Evolutionary conservation across 2,888 invertebrate species (phyloP), one percentile per base, ranked within the genome.

Genomic region (Julus scanicus): DNA sequence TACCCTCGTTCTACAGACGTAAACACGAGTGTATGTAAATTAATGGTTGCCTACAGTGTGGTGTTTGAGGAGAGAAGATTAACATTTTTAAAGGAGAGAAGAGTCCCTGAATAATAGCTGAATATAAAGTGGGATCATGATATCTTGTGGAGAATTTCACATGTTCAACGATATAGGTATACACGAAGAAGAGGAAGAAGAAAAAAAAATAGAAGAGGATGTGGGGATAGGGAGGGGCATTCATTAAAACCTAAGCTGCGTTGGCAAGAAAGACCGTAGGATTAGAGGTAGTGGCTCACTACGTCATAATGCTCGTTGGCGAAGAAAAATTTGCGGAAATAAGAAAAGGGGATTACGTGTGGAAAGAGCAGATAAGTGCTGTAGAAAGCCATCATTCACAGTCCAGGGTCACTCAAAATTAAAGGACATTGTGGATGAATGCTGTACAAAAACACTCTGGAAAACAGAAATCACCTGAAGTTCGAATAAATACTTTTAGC

Each of bases 121-220:
- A 71, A 71, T 71, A 29, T 71, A 71, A 71, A 71, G 71, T 71
- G 71, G 29, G n/a, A 71, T 71, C 71, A 29, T 71, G 71, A 71
- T 71, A 71, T 71, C 5, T 4, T 20, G 29, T n/a, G n/a, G 9
- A 1, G 71, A 71, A 71, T 29, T 71, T 71, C 71, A 29, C 71
- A 29, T n/a, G 8, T 29, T n/a, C 63, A 63, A 17, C 6, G 17
- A 17, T 63, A 53, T n/a, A 63, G 63, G 63, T 63, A 6, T 63
- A 63, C 63, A 63, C 2, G 53, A 53, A 53, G 6, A 53, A n/a
- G n/a, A n/a, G n/a, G n/a, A n/a, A n/a, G n/a, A n/a, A n/a, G n/a
- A n/a, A 2, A 63, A 63, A 63, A n/a, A 63, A 63, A 4, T 53
- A 15, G 57, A 29, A 71, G 1, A 71, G 29, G 29, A n/a, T 29